Evolutionary conservation across 2,797 vertebrate species (phyloP), one percentile per base, ranked within the genome.

Genomic region (Jordanella pulchra): DNA sequence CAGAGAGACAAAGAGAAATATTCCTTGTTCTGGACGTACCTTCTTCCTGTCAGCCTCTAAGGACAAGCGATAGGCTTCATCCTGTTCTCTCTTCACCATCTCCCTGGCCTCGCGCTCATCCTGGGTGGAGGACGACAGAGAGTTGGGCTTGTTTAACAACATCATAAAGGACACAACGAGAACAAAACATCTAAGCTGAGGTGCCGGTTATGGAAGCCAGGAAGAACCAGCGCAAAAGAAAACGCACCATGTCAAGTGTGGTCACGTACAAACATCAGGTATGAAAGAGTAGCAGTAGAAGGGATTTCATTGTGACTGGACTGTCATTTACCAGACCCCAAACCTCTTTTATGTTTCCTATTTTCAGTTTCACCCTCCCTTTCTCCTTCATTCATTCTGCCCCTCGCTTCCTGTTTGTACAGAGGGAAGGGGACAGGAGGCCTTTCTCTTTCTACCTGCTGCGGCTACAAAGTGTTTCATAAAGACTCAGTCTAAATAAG

Each of bases 11-110:
- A 54, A 54, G 11, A 60, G 30, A 61, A 61, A 42, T 61, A 23
- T 13, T 63, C 3, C 71, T 58, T 21, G 3, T 82, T 77, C 45
- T 56, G 15, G 32, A 74, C 58, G 60, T 84, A 99, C 98, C 96
- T 99, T 99, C 65, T 98, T 99, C 80, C 98, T 96, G 91, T 99
- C 98, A 17, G 98, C 98, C 91, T 99, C 98, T 86, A 99, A 93
- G 2, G 98, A 99, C 89, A 99, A 84, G 76, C 96, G 97, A 88
- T 99, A 99, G 0, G 98, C 98, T 88, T 99, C 98, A 27, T 99
- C 98, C 86, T 99, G 98, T 81, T 99, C 98, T 83, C 97, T 95
- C 84, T 99, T 99, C 93, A 99, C 97, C 76, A 94, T 97, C 91
- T 99, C 98, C 92, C 98, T 96, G 18, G 98, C 98, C 91, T 99